A percentile compares a stretch with the other conserved stretches of the same genome.
These are phyloP conservation scores for Magallana ariakensis DNA, from an alignment of 1,140 invertebrate species.

Conservation along the genomic window DNA sequence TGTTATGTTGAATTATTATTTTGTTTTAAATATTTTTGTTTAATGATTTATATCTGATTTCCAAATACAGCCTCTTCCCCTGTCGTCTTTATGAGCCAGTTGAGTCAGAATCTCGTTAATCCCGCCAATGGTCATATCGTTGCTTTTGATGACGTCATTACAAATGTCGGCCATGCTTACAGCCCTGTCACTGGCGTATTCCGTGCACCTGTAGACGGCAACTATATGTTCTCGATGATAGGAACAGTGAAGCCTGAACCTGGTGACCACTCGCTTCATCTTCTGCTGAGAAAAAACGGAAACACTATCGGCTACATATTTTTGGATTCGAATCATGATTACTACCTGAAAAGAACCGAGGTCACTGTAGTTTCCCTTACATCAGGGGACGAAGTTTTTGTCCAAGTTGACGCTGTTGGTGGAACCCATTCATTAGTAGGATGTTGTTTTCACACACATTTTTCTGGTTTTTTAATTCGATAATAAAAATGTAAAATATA, in stretches of 20 bases:
- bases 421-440: background rate
- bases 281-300: background rate
- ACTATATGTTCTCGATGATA: conserved; percentile 6
- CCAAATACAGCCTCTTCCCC: background rate
- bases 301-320: background rate
- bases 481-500: background rate
- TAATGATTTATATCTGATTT: background rate
- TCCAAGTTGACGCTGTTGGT: background rate
- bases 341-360: conserved; percentile 11
- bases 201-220: background rate
- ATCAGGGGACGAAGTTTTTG: background rate
- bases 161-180: conserved; percentile 13
- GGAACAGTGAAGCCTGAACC: background rate
- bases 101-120: background rate
- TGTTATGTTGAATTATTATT: too few relatives aligned
- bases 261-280: background rate
- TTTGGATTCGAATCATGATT: background rate
- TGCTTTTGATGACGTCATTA: conserved; percentile 3
- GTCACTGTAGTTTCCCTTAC: background rate
- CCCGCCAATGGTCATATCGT: background rate
- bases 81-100: background rate
- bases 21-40: background rate
- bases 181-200: background rate
- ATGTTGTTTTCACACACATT: background rate
- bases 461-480: background rate